Base-by-base conservation (phyloP, 2,888 invertebrate genomes). In the Tenthredo scrophulariae region DNA sequence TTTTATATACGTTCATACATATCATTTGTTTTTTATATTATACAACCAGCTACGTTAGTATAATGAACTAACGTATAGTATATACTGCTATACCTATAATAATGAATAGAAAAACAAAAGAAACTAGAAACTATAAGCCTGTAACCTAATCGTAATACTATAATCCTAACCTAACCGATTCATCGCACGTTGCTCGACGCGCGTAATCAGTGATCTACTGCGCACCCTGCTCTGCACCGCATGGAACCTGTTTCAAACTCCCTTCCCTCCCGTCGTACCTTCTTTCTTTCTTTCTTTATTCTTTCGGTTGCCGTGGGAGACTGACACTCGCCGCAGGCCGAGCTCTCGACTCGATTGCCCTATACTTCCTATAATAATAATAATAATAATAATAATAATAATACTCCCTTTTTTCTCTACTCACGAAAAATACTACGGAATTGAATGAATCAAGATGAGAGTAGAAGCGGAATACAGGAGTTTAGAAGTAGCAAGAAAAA, bases 261-360 rank as follows among this genome's bases (percentile, higher is more conserved):
- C 26, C 37, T 15, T 18, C 33, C 67, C 67, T 70, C 13, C 18
- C 18, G 6, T 1, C 10, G 18, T 15, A 29, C 5, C 13, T 40
- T 40, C 9, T 72, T 72, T 72, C 22, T 22, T 26, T 72, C 43
- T 18, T 67, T 67, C 15, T 26, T 29, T 33, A 33, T 67, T 67
- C 29, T 67, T 67, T 26, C 26, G 29, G 29, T 67, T 67, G 67
- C 67, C 67, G 67, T 67, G 67, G 67, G 67, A 67, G 67, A 67
- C 67, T 67, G 67, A 33, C 67, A 67, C 67, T 67, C 2, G 29
- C 29, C 15, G 15, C 15, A 5, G 13, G 67, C 46, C 46, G 9
- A 2, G 62, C 62, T 3, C 58, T n/a, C 58, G 18, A 58, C 58
- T n/a, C 58, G 58, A 58, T 58, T 58, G n/a, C 58, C 54, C n/a